Percentiles rank a stretch among this genome's conserved stretches.
These are phyloP conservation scores for Trachythela sp. DNA, from an alignment of 64 coral and sea anemone genomes.

Conservation along the genomic window DNA sequence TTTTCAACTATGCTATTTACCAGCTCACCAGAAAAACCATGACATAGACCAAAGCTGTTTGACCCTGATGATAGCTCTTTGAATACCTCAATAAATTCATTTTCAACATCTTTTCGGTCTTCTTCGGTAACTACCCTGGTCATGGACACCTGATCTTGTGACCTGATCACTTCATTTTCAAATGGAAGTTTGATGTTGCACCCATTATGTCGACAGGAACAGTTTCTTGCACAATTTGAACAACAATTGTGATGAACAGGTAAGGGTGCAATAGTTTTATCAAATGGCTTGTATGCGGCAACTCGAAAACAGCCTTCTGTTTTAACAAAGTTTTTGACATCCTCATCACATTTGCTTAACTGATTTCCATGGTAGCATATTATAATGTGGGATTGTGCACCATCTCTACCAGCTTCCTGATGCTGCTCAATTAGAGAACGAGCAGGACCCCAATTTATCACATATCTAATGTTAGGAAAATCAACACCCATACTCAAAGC, in stretches of 20 bases:
- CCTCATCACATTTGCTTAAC: conserved; percentile 36
- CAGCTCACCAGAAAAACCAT: neutral
- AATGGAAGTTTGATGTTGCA: neutral
- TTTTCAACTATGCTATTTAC: conserved; percentile 8
- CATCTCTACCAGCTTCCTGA: conserved; percentile 37
- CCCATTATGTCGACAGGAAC: neutral
- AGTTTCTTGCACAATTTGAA: neutral
- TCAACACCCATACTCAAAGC: conserved; percentile 10
- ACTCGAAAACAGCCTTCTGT: conserved; percentile 21
- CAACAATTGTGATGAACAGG: conserved; percentile 24
- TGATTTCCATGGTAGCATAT: conserved; percentile 50
- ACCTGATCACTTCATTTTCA: neutral
- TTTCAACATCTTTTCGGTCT: conserved; percentile 1
- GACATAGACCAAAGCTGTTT: neutral
- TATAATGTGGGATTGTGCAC: conserved; percentile 14
- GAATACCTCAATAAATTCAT: neutral
- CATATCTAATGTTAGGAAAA: neutral
- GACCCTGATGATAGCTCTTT: neutral
- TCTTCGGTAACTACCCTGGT: neutral
- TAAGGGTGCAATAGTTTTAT: conserved; percentile 23
- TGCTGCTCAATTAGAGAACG: conserved; percentile 27
- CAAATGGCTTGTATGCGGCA: conserved; percentile 29
- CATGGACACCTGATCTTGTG: neutral
- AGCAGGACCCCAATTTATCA: conserved; percentile 23
- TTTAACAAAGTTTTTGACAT: conserved; percentile 27